Base-by-base conservation (phyloP, 2,797 vertebrate species). In the Catharus ustulatus region DNA sequence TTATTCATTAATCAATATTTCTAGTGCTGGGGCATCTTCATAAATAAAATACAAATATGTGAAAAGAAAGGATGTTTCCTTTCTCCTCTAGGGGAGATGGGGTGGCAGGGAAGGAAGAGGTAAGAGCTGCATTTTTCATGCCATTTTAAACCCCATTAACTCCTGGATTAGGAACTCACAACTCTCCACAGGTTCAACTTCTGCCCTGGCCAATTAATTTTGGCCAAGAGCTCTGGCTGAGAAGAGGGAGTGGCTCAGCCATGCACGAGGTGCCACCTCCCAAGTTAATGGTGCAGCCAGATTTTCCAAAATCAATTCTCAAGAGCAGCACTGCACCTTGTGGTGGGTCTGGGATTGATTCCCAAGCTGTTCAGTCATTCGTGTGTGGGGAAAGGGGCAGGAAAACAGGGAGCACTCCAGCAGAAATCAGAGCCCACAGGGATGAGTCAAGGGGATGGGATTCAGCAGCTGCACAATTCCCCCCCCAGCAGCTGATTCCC, bases 241-340 rank as follows among this genome's bases (percentile, higher is more conserved):
- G 63, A n/a, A 27, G 34, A 40, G 55, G 30, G 22, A 11, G 14
- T 24, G 55, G 61, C 38, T 93, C 36, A 24, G 36, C 62, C 16
- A 1, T 11, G 22, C n/a, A 79, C 66, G 40, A 80, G 75, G 10
- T 67, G 52, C 87, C 52, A 43, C 49, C 40, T 83, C 68, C 27
- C 72, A 38, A 57, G 45, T 18, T 38, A 59, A 22, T 1, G 1
- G 29, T 2, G 18, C 15, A 75, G 45, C 30, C 46, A 32, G 69
- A 61, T 62, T 86, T 87, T 55, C 58, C 67, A 1, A 42, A 90
- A 87, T 87, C 89, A 34, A 63, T 82, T 95, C 89, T 84, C 51
- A 54, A 76, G 2, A 10, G 46, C 84, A 81, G 57, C 24, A 6
- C 79, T 64, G 73, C 49, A 14, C 4, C 0, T 32, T 24, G 55